These are phyloP conservation scores for Metopolophium dirhodum DNA, from an alignment of 1,140 invertebrate genomes.

Conservation along the genomic window DNA sequence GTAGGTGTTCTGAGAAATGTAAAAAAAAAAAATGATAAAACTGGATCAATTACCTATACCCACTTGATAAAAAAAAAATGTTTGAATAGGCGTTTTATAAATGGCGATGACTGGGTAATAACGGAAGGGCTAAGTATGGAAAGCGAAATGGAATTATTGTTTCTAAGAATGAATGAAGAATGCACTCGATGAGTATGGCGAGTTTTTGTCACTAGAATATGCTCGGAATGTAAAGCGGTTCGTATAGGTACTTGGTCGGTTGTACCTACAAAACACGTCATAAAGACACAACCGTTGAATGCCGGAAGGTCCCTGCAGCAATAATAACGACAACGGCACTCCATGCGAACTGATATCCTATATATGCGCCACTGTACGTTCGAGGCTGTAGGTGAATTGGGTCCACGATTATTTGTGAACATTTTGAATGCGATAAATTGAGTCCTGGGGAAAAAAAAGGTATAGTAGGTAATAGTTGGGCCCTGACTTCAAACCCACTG, in stretches of 20 bases:
- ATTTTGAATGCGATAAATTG: too few species aligned
- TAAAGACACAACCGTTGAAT: neutral
- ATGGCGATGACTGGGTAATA: slow-evolving; percentile 55
- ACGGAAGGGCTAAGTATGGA: slow-evolving; percentile 49
- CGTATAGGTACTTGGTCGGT: neutral
- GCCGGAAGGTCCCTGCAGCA: neutral
- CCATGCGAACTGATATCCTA: too few species aligned
- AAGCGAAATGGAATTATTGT: slow-evolving; percentile 50
- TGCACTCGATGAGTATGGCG: slow-evolving; percentile 4
- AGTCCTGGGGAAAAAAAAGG: too few species aligned
- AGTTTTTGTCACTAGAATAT: slow-evolving; percentile 48
- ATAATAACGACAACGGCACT: neutral
- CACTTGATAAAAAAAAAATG: slow-evolving; percentile 11
- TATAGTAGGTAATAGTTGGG: too few species aligned
- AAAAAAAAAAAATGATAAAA: slow-evolving; percentile 16
- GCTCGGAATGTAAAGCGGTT: slow-evolving; percentile 30
- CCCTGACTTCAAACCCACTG: too few species aligned
- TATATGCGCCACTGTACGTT: too few species aligned
- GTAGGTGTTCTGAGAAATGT: slow-evolving; percentile 53
- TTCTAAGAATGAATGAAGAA: slow-evolving; percentile 54
- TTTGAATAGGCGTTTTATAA: slow-evolving; percentile 46
- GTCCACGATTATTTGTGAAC: too few species aligned
- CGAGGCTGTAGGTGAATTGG: too few species aligned
- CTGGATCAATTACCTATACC: slow-evolving; percentile 33
- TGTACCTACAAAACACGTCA: neutral